Percentiles rank a stretch among this genome's conserved stretches.
Evolutionary conservation across 2,113 vertebrate species (phyloP).

Genomic region (Numenius arquata): DNA sequence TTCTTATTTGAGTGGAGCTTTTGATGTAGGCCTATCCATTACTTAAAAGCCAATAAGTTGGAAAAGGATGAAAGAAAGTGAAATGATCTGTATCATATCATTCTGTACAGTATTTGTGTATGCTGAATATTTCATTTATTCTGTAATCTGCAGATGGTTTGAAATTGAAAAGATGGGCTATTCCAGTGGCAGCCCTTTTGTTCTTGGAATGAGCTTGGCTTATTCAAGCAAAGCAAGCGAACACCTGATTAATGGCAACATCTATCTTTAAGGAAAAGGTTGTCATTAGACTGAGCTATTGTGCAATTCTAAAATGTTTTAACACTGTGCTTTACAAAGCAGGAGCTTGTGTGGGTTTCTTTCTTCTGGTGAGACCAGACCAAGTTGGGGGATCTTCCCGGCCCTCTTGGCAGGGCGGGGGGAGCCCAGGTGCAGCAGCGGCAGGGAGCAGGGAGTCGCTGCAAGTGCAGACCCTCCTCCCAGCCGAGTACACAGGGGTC

Average conservation of each 20-base stretch:
- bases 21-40: background rate
- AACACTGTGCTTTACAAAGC: background rate
- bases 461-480: background rate
- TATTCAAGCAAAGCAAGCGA: background rate
- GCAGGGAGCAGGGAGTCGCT: background rate
- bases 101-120: background rate
- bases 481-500: too few species aligned
- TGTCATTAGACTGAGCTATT: background rate
- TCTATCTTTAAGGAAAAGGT: background rate
- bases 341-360: background rate
- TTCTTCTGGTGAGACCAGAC: background rate
- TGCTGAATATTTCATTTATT: conserved; percentile 8
- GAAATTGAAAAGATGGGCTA: background rate
- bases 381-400: background rate
- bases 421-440: background rate
- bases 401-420: too few species aligned
- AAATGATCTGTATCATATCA: conserved; percentile 20
- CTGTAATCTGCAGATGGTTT: background rate
- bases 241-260: conserved; percentile 11
- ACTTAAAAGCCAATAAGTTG: conserved; percentile 11
- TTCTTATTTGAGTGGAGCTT: background rate
- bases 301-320: background rate
- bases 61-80: conserved; percentile 9
- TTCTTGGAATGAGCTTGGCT: conserved; percentile 1
- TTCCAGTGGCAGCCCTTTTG: conserved; percentile 24